phyloP scores from a whole-genome alignment of 2,888 invertebrate genomes.

The Brenthis ino region DNA sequence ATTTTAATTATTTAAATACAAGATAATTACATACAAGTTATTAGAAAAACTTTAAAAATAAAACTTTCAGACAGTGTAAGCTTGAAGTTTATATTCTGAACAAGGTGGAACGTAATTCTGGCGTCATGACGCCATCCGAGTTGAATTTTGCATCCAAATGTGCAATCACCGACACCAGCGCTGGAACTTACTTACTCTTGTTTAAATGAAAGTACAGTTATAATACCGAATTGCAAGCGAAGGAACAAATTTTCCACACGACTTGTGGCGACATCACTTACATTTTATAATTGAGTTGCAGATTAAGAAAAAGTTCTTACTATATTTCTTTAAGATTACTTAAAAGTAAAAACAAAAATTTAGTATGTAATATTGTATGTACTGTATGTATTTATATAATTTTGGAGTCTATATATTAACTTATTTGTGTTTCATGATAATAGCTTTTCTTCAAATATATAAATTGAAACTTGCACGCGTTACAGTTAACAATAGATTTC shows the following conservation, averaged over 20 bases:
- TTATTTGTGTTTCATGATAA: no score
- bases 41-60: background rate
- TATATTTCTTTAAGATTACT: no score
- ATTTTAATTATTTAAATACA: background rate
- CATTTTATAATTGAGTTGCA: no score
- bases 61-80: constrained; percentile 20
- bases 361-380: no score
- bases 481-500: no score
- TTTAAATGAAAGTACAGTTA: constrained; percentile 38
- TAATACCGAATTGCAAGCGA: constrained; percentile 32
- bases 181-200: constrained; percentile 36
- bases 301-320: no score
- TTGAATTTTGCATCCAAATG: constrained; percentile 57
- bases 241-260: constrained; percentile 34
- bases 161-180: constrained; percentile 45
- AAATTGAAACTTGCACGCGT: no score
- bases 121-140: constrained; percentile 43
- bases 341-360: no score
- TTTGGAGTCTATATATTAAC: no score
- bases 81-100: constrained; percentile 40
- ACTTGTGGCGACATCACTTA: background rate
- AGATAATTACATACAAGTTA: background rate
- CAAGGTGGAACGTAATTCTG: constrained; percentile 41
- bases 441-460: no score
- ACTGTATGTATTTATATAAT: no score